phyloP scores from a whole-genome alignment of 2,113 vertebrate genomes.

The Irena cyanogastra region DNA sequence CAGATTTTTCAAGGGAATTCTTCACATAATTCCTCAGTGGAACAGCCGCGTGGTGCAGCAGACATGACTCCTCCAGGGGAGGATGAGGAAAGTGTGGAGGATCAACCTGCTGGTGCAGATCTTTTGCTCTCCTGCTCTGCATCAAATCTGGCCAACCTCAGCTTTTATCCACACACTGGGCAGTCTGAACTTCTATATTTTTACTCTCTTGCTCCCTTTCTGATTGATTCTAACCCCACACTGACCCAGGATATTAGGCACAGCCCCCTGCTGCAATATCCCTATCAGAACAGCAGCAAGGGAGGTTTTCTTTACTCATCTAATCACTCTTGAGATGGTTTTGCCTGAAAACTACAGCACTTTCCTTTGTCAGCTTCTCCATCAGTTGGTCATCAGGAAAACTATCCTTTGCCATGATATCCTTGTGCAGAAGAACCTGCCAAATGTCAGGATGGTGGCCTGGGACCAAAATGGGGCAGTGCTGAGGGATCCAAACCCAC shows the following conservation, averaged over 20 bases:
- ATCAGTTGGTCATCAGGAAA: background rate
- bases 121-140: background rate
- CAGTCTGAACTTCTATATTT: background rate
- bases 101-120: background rate
- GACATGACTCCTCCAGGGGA: background rate
- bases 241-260: background rate
- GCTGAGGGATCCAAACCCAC: background rate
- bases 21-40: background rate
- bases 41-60: fast-evolving
- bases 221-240: background rate
- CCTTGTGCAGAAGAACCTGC: background rate
- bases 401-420: background rate
- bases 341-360: background rate
- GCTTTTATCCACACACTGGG: background rate
- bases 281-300: background rate
- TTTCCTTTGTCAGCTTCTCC: background rate
- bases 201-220: background rate
- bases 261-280: background rate
- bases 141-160: background rate
- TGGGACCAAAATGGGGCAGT: background rate
- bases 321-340: background rate
- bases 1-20: background rate
- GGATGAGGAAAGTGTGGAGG: fast-evolving
- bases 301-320: background rate
- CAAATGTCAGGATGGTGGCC: background rate